These are phyloP conservation scores for Apis florea DNA, from an alignment of 1,140 invertebrate species.

Conservation along the genomic window DNA sequence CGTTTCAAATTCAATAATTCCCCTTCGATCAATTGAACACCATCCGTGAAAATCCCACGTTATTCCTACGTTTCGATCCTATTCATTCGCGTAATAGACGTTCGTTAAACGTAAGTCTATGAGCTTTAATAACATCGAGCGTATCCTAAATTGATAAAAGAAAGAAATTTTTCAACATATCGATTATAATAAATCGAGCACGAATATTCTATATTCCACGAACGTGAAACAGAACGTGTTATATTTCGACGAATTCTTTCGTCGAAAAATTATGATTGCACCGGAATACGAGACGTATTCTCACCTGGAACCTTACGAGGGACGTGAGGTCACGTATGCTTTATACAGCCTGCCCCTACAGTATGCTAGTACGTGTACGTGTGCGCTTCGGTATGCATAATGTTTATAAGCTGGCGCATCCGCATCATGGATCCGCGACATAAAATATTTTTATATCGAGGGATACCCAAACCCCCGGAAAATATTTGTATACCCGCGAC, in stretches of 20 bases:
- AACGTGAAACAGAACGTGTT: no score
- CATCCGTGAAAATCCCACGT: no score
- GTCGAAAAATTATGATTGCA: constrained; percentile 22
- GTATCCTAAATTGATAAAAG: no score
- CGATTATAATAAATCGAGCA: no score
- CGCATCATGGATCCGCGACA: constrained; percentile 14
- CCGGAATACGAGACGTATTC: constrained; percentile 10
- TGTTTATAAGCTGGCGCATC: constrained; percentile 43
- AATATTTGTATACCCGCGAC: constrained; percentile 42
- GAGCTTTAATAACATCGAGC: no score
- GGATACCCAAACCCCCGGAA: not conserved
- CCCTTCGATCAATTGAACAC: no score
- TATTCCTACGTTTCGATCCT: no score
- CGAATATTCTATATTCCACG: no score
- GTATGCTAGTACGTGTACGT: constrained; percentile 3
- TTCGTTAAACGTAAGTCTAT: no score
- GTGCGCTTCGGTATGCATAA: constrained; percentile 31
- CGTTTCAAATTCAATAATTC: no score
- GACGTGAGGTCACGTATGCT: constrained; percentile 43
- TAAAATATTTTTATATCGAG: constrained; percentile 51
- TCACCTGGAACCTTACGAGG: constrained; percentile 11
- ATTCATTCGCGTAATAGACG: no score
- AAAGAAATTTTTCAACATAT: no score
- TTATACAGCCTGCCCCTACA: not conserved
- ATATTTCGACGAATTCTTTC: not conserved